Conservation (phyloP, 2,113 vertebrate genomes). For the Channa argus region DNA sequence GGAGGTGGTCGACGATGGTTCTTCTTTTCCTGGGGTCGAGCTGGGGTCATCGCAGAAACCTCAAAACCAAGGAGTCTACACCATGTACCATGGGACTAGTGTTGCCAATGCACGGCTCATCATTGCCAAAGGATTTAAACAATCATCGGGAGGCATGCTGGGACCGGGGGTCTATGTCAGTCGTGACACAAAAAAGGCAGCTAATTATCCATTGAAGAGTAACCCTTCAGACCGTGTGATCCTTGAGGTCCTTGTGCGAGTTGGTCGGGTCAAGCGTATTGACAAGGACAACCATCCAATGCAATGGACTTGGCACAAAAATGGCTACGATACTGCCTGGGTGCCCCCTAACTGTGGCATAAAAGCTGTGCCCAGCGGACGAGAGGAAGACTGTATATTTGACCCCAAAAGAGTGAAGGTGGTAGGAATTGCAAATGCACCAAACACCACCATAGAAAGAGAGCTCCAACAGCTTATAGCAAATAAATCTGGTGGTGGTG, state of each 20-base stretch:
- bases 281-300: slow-evolving; percentile 71
- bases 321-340: slow-evolving; percentile 77
- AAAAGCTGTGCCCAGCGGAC: slow-evolving; percentile 67
- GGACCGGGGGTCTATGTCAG: slow-evolving; percentile 82
- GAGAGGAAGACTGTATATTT: slow-evolving; percentile 81
- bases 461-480: slow-evolving; percentile 68
- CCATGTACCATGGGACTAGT: slow-evolving; percentile 65
- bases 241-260: slow-evolving; percentile 59
- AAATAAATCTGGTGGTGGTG: neutral
- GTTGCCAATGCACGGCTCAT: slow-evolving; percentile 55
- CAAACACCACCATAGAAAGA: slow-evolving; percentile 23
- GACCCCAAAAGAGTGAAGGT: slow-evolving; percentile 75
- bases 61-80: slow-evolving; percentile 48
- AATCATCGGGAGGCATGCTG: slow-evolving; percentile 75
- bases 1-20: slow-evolving; percentile 56
- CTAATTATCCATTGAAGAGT: slow-evolving; percentile 56
- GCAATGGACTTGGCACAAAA: slow-evolving; percentile 61
- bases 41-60: slow-evolving; percentile 31
- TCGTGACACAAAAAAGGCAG: slow-evolving; percentile 71
- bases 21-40: slow-evolving; percentile 34
- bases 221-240: slow-evolving; percentile 38
- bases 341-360: slow-evolving; percentile 75
- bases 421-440: slow-evolving; percentile 59
- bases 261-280: slow-evolving; percentile 72
- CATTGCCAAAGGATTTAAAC: slow-evolving; percentile 71